Percentiles rank a stretch among this genome's conserved stretches.
Evolutionary conservation across 2,797 vertebrate genomes (phyloP).

Genomic region (Liparis tanakae): DNA sequence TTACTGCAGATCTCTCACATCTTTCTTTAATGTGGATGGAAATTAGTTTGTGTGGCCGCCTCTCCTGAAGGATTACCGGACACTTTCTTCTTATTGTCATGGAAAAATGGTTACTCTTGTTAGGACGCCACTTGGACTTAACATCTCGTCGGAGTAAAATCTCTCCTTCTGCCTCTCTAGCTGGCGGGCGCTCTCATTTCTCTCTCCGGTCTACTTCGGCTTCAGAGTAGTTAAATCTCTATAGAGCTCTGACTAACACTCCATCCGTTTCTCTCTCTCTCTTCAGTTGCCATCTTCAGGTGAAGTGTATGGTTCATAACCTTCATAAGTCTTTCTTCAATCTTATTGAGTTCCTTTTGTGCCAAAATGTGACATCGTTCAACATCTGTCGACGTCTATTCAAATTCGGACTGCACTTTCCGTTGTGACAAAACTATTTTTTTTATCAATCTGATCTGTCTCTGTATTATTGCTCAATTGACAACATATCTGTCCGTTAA

Average conservation of each 20-base stretch:
- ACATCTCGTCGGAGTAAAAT: conserved; percentile 23
- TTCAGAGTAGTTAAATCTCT: conserved; percentile 3
- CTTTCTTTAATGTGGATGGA: conserved; percentile 51
- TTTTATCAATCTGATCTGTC: not conserved
- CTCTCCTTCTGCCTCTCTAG: conserved; percentile 12
- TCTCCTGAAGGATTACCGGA: conserved; percentile 43
- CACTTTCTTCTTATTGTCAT: conserved; percentile 48
- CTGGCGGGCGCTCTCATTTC: conserved; percentile 8
- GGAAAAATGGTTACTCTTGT: conserved; percentile 43
- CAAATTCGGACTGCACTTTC: not conserved
- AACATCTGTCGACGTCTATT: not conserved
- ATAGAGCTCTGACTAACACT: not conserved
- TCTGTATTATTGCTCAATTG: not conserved
- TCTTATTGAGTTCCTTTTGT: not conserved
- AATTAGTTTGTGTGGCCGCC: conserved; percentile 38
- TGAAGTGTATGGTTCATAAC: not conserved
- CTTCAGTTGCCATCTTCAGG: too few relatives aligned
- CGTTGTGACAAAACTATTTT: not conserved
- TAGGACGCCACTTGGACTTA: conserved; percentile 23
- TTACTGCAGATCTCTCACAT: conserved; percentile 51
- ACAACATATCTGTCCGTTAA: not conserved
- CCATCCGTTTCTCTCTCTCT: not conserved
- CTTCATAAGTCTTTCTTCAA: not conserved
- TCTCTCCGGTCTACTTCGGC: conserved; percentile 16
- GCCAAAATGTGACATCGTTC: not conserved